Percentiles rank a stretch among this genome's conserved stretches.
phyloP scores from a whole-genome alignment of 2,113 vertebrate species.

The Ardeotis arabs region DNA sequence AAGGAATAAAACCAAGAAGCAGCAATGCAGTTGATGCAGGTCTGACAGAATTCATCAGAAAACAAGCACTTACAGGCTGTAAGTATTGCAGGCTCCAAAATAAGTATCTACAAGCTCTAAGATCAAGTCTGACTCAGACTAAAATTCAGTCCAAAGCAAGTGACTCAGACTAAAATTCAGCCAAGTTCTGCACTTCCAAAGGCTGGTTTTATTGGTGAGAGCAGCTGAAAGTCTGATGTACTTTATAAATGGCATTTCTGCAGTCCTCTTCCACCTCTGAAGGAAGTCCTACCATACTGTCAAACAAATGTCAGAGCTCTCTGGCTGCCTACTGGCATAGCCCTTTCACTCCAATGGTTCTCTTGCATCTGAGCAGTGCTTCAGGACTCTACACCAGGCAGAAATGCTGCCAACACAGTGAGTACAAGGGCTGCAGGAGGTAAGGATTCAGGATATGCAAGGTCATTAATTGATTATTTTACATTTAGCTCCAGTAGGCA shows the following conservation, averaged over 20 bases:
- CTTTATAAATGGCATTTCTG: not conserved
- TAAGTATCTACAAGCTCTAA: not conserved
- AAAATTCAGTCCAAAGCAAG: not conserved
- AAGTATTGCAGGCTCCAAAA: not conserved
- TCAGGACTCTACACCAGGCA: not conserved
- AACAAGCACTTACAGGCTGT: not conserved
- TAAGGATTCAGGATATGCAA: not conserved
- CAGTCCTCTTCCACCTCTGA: not conserved
- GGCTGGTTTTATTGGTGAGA: not conserved
- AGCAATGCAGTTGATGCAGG: not conserved
- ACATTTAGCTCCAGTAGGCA: conserved; percentile 37
- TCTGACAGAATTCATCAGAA: not conserved
- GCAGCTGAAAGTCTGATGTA: not conserved
- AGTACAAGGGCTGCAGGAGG: not conserved
- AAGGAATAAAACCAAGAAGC: not conserved
- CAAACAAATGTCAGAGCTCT: not conserved
- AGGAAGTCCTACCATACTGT: too few species aligned
- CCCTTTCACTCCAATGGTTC: not conserved
- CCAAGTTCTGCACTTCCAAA: not conserved
- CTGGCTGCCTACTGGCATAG: not conserved
- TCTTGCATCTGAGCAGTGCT: not conserved
- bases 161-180: not conserved
- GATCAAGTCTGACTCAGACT: not conserved
- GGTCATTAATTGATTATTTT: conserved; percentile 27
- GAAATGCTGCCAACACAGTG: not conserved